Base-by-base conservation (phyloP, 2,888 invertebrate species). In the Dioctria linearis region DNA sequence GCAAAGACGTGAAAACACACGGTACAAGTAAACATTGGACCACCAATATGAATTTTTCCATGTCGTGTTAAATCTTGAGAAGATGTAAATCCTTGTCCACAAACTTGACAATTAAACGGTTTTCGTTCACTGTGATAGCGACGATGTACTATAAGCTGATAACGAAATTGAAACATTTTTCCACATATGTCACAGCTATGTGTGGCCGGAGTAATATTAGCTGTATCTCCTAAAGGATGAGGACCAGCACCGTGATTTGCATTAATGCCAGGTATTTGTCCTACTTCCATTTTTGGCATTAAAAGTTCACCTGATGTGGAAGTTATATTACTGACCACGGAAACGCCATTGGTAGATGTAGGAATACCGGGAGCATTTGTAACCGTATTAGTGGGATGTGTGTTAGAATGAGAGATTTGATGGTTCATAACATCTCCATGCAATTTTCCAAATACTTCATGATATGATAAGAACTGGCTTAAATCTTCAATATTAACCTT, bases 111-210 rank as follows among this genome's bases (percentile, higher is more conserved):
- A 82, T 95, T 94, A 86, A 95, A 95, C 63, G 95, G 95, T 87
- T 96, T 96, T 84, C 94, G 92, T 89, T 96, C 95, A 61, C 94
- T 95, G 86, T 96, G 96, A 88, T 96, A 96, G 85, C 96, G 92
- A 86, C 95, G 91, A 89, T 96, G 96, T 61, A 96, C 95, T 85
- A 96, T 96, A 81, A 96, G 91, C 87, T 96, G 96, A 89, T 96
- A 96, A 80, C 95, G 93, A 88, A 94, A 96, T 86, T 95, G 95
- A 89, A 96, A 96, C 90, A 95, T 94, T 90, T 96, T 95, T 76
- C 95, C 95, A 85, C 96, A 96, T 82, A 96, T 92, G 88, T 96
- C 95, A 88, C 96, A 96, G 25, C 94, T 91, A 87, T 96, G 95
- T 83, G 87, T 87, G 11, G 82, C 83, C 39, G 81, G 80, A 54